These are phyloP conservation scores for Sphaeramia orbicularis DNA, from an alignment of 2,797 vertebrate species.

Conservation along the genomic window DNA sequence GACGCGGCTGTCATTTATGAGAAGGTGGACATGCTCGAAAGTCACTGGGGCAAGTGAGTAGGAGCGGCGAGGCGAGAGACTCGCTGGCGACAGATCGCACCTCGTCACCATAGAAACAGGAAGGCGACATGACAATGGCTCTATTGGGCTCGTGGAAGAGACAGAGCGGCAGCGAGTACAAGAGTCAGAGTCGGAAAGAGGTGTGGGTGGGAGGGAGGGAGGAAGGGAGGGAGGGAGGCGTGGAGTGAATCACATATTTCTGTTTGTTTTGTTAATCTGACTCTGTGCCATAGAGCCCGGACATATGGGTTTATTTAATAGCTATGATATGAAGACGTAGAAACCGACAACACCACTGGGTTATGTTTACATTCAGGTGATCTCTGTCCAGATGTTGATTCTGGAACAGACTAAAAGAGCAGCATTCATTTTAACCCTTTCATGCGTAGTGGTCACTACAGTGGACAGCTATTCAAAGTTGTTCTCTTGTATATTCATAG, in stretches of 20 bases:
- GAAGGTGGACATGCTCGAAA: conserved; percentile 74
- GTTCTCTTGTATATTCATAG: too few species aligned
- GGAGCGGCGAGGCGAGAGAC: conserved; percentile 73
- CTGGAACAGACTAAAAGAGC: too few species aligned
- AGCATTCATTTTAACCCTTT: too few species aligned
- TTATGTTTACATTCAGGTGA: conserved; percentile 38
- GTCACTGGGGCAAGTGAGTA: conserved; percentile 65
- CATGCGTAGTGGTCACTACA: too few species aligned
- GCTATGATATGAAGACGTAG: conserved; percentile 35
- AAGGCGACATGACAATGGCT: conserved; percentile 80
- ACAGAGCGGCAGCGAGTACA: too few species aligned
- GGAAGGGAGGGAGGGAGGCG: too few species aligned
- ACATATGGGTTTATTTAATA: conserved; percentile 57
- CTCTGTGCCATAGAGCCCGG: conserved; percentile 17
- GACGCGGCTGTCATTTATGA: conserved; percentile 44
- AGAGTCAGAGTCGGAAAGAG: too few species aligned
- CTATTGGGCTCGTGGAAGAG: too few species aligned
- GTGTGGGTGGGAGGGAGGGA: too few species aligned
- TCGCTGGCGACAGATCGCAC: conserved; percentile 78
- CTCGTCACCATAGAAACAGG: conserved; percentile 91
- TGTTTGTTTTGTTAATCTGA: conserved; percentile 71
- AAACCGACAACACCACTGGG: conserved; percentile 27
- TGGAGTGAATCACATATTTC: conserved; percentile 61
- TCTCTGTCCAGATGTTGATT: conserved; percentile 34
- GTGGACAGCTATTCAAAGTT: too few species aligned